A percentile compares a stretch with the other conserved stretches of the same genome.
Evolutionary conservation across 2,797 vertebrate genomes (phyloP).

Genomic region (Semaprochilodus insignis): DNA sequence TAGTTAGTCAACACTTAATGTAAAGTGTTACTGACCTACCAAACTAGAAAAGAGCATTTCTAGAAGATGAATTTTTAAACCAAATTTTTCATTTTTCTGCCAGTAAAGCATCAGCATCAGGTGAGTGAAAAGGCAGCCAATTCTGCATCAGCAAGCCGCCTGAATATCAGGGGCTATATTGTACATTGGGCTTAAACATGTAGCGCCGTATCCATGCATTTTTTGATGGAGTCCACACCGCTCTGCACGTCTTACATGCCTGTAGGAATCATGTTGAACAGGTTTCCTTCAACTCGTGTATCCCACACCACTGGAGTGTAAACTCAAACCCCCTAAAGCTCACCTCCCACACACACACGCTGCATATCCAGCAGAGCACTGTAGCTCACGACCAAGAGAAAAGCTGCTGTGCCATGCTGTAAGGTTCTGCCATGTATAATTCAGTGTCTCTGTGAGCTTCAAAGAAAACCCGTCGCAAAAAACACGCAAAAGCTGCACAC

Average conservation of each 20-base stretch:
- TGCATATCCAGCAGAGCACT: not conserved
- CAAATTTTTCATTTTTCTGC: no score
- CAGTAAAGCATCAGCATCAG: no score
- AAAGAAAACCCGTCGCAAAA: not conserved
- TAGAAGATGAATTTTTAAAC: no score
- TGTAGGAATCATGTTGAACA: not conserved
- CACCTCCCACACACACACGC: not conserved
- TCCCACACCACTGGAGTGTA: not conserved
- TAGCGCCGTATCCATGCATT: not conserved
- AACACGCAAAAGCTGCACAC: not conserved
- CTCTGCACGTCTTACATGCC: not conserved
- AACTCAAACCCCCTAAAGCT: constrained; percentile 5
- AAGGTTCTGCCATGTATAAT: no score
- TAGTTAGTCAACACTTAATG: no score
- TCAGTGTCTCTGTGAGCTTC: not conserved
- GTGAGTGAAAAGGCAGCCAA: no score
- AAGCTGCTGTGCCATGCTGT: no score
- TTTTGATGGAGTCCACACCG: not conserved
- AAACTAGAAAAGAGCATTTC: no score
- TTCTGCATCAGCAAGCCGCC: no score
- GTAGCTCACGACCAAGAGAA: not conserved
- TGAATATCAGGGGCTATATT: no score
- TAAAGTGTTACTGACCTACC: no score
- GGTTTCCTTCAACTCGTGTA: not conserved
- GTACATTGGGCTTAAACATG: not conserved